phyloP scores from a whole-genome alignment of 2,113 vertebrate species.

The Clarias gariepinus region DNA sequence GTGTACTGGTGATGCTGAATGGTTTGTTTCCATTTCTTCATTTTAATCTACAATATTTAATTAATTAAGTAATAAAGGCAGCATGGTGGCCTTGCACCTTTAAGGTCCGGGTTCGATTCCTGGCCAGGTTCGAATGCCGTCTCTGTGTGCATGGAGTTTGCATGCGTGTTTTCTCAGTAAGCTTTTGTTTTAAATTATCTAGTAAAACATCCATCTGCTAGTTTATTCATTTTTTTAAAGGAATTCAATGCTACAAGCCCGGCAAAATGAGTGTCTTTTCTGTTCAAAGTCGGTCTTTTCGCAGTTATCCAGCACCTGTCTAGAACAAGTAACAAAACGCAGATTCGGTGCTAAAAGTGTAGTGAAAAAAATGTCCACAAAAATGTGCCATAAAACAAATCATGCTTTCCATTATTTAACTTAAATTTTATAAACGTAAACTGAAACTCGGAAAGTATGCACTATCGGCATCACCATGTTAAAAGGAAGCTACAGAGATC shows the following conservation, averaged over 20 bases:
- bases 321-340: not conserved
- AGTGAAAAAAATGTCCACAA: not conserved
- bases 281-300: not conserved
- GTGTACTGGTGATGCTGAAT: too few relatives aligned
- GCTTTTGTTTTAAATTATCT: not conserved
- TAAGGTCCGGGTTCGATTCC: too few relatives aligned
- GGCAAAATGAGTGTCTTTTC: not conserved
- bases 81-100: too few relatives aligned
- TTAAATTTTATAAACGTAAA: not conserved
- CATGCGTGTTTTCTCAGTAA: not conserved
- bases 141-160: too few relatives aligned
- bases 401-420: not conserved
- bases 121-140: too few relatives aligned
- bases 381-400: not conserved
- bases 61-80: too few relatives aligned
- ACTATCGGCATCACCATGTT: not conserved
- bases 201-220: not conserved
- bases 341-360: not conserved
- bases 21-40: too few relatives aligned
- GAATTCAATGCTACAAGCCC: not conserved
- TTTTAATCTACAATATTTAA: too few relatives aligned
- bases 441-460: not conserved
- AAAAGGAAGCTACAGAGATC: not conserved
- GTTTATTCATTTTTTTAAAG: not conserved
- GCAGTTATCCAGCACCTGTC: not conserved